Percentiles rank a stretch among this genome's conserved stretches.
Evolutionary conservation across 1,140 invertebrate species (phyloP).

Genomic region (Penaeus japonicus): DNA sequence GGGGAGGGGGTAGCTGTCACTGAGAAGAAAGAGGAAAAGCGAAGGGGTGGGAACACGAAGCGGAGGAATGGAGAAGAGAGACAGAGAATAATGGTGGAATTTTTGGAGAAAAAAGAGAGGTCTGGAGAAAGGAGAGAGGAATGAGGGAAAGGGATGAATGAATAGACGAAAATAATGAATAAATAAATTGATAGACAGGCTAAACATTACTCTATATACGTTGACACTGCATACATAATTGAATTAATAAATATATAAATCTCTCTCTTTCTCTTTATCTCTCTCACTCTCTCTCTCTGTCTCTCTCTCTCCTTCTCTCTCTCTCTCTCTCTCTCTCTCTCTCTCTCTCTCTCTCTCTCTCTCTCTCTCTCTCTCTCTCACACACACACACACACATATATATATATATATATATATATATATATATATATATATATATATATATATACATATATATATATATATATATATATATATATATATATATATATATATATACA

Average conservation of each 20-base stretch:
- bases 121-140: background rate
- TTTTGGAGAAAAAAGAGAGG: no score
- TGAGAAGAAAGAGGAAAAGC: background rate
- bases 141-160: background rate
- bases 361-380: no score
- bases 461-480: background rate
- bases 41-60: background rate
- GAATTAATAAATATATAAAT: background rate
- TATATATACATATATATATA: background rate
- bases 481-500: no score
- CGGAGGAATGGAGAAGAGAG: background rate
- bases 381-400: background rate
- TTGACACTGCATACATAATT: background rate
- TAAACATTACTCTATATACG: background rate
- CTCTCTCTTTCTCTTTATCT: no score
- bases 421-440: background rate
- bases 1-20: background rate
- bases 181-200: no score
- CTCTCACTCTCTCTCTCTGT: no score
- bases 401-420: slow-evolving; percentile 11
- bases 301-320: no score
- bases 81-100: background rate
- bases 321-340: no score
- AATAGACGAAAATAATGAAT: background rate
- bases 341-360: no score